Evolutionary conservation across 2,797 vertebrate species (phyloP).

Genomic region (Scarus forsteni): DNA sequence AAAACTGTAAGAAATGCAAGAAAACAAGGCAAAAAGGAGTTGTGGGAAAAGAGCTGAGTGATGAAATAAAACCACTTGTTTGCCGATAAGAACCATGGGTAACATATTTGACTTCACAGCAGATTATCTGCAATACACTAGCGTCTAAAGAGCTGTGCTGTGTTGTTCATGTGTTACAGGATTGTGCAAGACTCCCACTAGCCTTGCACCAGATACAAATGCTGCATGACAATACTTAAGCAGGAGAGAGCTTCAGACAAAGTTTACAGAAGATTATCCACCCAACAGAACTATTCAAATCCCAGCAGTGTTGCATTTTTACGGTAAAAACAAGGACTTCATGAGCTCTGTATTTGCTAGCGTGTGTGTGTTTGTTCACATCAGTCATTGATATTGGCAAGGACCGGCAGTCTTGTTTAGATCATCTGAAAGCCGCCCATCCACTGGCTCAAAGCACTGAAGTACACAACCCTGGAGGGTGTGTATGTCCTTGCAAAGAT

Average conservation of each 20-base stretch:
- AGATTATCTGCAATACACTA: conserved; percentile 27
- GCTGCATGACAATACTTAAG: conserved; percentile 30
- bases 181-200: conserved; percentile 48
- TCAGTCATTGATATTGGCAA: conserved; percentile 39
- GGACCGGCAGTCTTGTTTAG: conserved; percentile 55
- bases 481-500: conserved; percentile 27
- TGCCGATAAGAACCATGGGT: conserved; percentile 19
- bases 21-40: conserved; percentile 29
- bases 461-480: conserved; percentile 36
- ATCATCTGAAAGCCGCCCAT: conserved; percentile 58
- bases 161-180: conserved; percentile 27
- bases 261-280: conserved; percentile 47
- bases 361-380: conserved; percentile 1
- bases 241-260: conserved; percentile 21
- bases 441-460: conserved; percentile 43
- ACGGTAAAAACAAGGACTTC: conserved; percentile 24
- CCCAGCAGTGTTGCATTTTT: conserved; percentile 36
- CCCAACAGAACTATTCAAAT: conserved; percentile 35
- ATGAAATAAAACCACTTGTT: conserved; percentile 43
- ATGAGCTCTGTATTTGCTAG: conserved; percentile 29
- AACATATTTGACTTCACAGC: conserved; percentile 36
- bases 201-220: conserved; percentile 47
- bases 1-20: conserved; percentile 18
- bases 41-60: conserved; percentile 28
- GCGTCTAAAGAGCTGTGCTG: conserved; percentile 20